Conservation (phyloP, 2,797 vertebrate genomes). For the Apodemus agrarius region DNA sequence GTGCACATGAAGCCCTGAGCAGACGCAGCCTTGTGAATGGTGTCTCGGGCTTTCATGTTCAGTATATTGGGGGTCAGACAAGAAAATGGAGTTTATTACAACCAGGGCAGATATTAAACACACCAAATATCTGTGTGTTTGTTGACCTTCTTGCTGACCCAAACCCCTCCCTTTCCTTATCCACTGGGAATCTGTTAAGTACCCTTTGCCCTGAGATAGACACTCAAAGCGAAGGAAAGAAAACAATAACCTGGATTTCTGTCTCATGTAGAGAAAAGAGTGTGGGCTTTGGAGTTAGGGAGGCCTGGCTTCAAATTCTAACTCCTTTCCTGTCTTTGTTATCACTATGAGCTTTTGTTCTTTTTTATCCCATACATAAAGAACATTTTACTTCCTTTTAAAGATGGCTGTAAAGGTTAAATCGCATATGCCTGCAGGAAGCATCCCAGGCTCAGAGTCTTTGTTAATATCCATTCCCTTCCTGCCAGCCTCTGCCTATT, state of each 20-base stretch:
- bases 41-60: neutral
- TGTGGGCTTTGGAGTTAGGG: neutral
- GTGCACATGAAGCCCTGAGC: neutral
- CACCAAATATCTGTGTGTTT: neutral
- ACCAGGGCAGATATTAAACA: neutral
- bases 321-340: neutral
- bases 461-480: neutral
- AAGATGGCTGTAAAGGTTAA: neutral
- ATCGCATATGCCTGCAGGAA: neutral
- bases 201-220: neutral
- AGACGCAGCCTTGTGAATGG: neutral
- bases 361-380: constrained; percentile 9
- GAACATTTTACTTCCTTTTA: constrained; percentile 27
- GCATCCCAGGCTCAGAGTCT: neutral
- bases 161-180: too few species aligned
- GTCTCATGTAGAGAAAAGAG: neutral
- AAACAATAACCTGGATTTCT: neutral
- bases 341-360: neutral
- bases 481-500: neutral
- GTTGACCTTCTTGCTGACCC: neutral
- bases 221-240: neutral
- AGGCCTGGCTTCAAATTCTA: neutral
- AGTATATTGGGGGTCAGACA: neutral
- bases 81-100: neutral
- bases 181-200: too few species aligned